phyloP scores from a whole-genome alignment of 2,888 invertebrate species.

The Lithophane socia region DNA sequence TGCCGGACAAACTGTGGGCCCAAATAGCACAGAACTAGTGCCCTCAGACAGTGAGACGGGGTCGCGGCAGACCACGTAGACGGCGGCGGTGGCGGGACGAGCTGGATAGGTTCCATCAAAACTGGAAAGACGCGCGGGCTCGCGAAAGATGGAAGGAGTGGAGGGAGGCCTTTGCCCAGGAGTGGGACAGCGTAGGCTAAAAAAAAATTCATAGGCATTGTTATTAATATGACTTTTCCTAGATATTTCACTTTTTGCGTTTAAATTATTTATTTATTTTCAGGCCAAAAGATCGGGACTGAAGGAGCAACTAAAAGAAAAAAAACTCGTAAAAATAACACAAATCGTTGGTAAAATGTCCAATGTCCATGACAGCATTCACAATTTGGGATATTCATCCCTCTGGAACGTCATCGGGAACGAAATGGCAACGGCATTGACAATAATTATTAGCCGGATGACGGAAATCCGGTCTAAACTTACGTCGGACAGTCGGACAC shows the following conservation, averaged over 20 bases:
- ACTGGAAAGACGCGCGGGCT: too few relatives aligned
- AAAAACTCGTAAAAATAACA: not conserved
- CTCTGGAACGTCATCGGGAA: conserved; percentile 38
- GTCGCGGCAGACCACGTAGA: too few relatives aligned
- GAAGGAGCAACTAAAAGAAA: not conserved
- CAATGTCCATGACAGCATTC: not conserved
- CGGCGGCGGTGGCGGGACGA: too few relatives aligned
- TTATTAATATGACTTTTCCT: not conserved
- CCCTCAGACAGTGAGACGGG: too few relatives aligned
- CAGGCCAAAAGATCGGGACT: not conserved
- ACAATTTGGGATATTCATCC: conserved; percentile 46
- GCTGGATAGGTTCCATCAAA: too few relatives aligned
- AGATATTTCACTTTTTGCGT: not conserved
- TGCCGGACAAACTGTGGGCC: too few relatives aligned
- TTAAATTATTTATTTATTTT: not conserved
- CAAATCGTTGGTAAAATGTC: conserved; percentile 6
- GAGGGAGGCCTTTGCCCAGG: too few relatives aligned
- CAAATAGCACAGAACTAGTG: too few relatives aligned
- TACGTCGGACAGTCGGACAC: conserved; percentile 60
- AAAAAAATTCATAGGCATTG: not conserved
- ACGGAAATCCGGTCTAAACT: conserved; percentile 69
- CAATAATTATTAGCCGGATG: conserved; percentile 66
- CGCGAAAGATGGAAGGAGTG: too few relatives aligned
- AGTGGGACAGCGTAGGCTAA: too few relatives aligned
- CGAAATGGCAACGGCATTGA: conserved; percentile 64